Base-by-base conservation (phyloP, 2,797 vertebrate genomes). In the Merluccius polli region DNA sequence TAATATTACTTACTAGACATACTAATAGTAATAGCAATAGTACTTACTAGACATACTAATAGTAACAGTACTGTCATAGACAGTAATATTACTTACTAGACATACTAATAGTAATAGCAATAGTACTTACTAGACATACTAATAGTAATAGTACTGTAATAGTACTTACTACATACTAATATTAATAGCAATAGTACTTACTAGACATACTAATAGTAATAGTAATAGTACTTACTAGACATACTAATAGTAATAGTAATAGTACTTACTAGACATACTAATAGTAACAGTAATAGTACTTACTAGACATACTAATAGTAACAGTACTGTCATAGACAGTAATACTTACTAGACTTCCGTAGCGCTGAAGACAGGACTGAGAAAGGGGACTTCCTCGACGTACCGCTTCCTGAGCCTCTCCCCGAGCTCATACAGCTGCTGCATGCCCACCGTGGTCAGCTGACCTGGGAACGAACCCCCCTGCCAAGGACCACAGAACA, bases 391-490 rank as follows among this genome's bases (percentile, higher is more conserved):
- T 59, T 98, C 94, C 80, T 97, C 93, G 1, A 98, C 73, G 16
- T 98, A 99, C 74, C 29, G 92, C 86, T 77, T 95, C 87, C 96
- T 94, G 77, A 99, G 90, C 81, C 91, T 93, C 84, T 93, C 80
- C n/a, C 98, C 97, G 77, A 99, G 88, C 75, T 95, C 92, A 41
- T 96, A 99, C 80, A 96, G 93, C 91, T 99, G 97, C 88, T 95
- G 92, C 98, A 99, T 99, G 80, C 98, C 98, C 73, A 98, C 18
- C 0, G 90, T 90, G 76, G 97, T 99, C 89, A 99, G 95, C 93
- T 99, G 98, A 81, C 97, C 98, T 0, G 96, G 93, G 78, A 88
- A 85, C 2, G 89, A 89, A 73, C 97, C 98, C 4, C 97, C 97
- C 97, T 99, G 83, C n/a, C 67, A 76, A 77, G 32, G 48, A 24